Base-by-base conservation (phyloP, 2,888 invertebrate genomes). In the Chaetogeoica ovagalla region DNA sequence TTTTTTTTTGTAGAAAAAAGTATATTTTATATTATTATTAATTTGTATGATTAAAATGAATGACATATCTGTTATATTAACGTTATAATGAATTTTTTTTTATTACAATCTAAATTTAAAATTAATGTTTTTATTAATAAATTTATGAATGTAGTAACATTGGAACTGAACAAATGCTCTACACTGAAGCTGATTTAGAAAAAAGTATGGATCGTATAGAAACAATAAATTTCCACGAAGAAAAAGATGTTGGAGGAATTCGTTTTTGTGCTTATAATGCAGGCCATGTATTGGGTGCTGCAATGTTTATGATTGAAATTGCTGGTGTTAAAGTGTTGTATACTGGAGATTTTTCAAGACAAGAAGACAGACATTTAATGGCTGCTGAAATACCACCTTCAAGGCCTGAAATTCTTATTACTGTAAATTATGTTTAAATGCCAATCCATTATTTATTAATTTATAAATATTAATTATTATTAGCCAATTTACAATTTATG, bases 261-360 rank as follows among this genome's bases (percentile, higher is more conserved):
- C 91, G 95, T 85, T 99, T 99, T 88, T 98, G 98, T 95, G 97
- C 98, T 0, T 99, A 99, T 87, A 96, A 97, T 86, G 99, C 99
- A 0, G 99, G 99, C 0, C 99, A 99, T 87, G 99, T 99, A 5
- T 88, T 99, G 0, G 99, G 99, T 0, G 99, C 99, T 0, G 98
- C 98, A 77, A 99, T 99, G 98, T 99, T 99, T 86, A 98, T 99
- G 97, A 95, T 99, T 82, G 98, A 99, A 89, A 99, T 99, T 72
- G 99, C 98, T 52, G 99, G 98, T 19, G 97, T 98, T 2, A 97
- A 96, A 89, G 90, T 91, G 82, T 87, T 98, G 19, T 98, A 98
- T 86, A 99, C 99, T 0, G 99, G 99, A 0, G 99, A 99, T 85
- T 99, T 99, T 86, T 98, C 98, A 3, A 89, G 99, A 69, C 97